Conservation (phyloP, 30 jellyfish, hydroid and myxozoan species). For the Sanderia malayensis region DNA sequence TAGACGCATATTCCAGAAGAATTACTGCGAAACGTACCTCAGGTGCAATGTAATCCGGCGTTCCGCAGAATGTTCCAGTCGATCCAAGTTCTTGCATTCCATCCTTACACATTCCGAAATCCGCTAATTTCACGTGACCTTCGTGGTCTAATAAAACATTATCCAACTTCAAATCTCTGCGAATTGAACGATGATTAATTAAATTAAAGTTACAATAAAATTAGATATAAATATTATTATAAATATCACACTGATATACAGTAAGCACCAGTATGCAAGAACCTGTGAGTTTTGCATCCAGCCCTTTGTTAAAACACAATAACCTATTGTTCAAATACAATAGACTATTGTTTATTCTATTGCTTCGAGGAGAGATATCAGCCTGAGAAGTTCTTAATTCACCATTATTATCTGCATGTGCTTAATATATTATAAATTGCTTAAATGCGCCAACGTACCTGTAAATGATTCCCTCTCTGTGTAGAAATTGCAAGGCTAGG, state of each 20-base stretch:
- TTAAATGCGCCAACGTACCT: constrained; percentile 52
- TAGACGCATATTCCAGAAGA: too few relatives aligned
- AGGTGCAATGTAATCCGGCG: constrained; percentile 99
- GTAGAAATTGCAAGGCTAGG: constrained; percentile 93
- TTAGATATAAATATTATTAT: background rate
- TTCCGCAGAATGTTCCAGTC: constrained; percentile 97
- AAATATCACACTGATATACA: too few relatives aligned
- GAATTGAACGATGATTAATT: too few relatives aligned
- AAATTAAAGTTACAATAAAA: too few relatives aligned
- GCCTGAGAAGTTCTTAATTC: too few relatives aligned
- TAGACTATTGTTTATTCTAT: too few relatives aligned
- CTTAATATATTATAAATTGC: background rate
- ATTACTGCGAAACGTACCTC: constrained; percentile 90
- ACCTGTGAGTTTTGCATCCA: too few relatives aligned
- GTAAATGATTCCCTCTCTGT: constrained; percentile 84
- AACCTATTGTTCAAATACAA: too few relatives aligned
- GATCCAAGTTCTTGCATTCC: constrained; percentile 65
- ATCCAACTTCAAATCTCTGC: constrained; percentile 96
- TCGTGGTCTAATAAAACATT: constrained; percentile 87
- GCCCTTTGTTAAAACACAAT: too few relatives aligned
- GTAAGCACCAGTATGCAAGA: too few relatives aligned
- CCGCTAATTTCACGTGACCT: constrained; percentile 99
- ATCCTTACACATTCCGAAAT: constrained; percentile 99
- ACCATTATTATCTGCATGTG: background rate
- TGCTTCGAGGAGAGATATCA: too few relatives aligned